Conservation (phyloP, 1,140 invertebrate genomes). For the Pogonognathellus flavescens region DNA sequence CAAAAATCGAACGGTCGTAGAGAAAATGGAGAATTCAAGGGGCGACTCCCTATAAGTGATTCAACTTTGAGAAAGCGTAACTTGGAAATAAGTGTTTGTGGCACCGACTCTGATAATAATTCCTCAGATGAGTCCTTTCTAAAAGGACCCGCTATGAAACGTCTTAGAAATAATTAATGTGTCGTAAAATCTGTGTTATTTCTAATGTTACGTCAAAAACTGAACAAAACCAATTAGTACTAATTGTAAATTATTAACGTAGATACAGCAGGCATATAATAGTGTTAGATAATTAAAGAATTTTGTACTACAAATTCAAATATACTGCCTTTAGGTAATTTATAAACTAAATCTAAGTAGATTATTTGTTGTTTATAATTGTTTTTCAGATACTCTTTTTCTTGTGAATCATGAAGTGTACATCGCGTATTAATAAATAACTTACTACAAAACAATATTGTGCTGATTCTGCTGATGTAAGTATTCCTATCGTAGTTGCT, state of each 20-base stretch:
- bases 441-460: no score
- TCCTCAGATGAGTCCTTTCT: slow-evolving; percentile 63
- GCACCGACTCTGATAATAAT: slow-evolving; percentile 64
- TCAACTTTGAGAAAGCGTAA: slow-evolving; percentile 66
- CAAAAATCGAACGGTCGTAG: slow-evolving; percentile 57
- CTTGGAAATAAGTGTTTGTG: slow-evolving; percentile 66
- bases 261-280: not conserved
- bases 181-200: slow-evolving; percentile 34
- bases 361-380: no score
- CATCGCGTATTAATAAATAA: no score
- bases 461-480: no score
- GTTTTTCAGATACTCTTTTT: no score
- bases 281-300: not conserved
- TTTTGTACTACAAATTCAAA: slow-evolving; percentile 27
- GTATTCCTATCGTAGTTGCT: no score
- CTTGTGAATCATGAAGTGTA: no score
- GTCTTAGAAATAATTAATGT: slow-evolving; percentile 62
- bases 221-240: slow-evolving; percentile 31
- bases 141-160: slow-evolving; percentile 60
- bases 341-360: no score
- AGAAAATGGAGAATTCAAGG: slow-evolving; percentile 64
- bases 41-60: slow-evolving; percentile 62
- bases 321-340: slow-evolving; percentile 18
- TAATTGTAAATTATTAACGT: slow-evolving; percentile 4
- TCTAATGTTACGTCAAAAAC: not conserved